These are phyloP conservation scores for Sinhomidia bicolor DNA, from an alignment of 2,888 invertebrate genomes.

Conservation along the genomic window DNA sequence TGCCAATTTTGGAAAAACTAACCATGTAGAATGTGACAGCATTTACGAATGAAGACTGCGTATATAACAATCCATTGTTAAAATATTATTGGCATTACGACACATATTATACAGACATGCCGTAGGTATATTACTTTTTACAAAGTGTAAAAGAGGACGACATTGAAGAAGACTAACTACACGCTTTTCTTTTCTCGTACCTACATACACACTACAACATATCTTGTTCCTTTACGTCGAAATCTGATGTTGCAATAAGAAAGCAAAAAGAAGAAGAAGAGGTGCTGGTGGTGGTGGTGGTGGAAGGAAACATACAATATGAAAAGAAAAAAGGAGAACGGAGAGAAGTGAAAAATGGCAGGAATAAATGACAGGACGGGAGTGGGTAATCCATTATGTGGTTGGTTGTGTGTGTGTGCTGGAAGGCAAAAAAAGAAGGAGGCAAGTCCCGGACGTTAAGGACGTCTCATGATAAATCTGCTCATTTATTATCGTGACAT, in stretches of 20 bases:
- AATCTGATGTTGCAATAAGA: background rate
- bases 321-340: slow-evolving; percentile 37
- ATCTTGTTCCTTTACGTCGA: background rate
- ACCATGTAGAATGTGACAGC: background rate
- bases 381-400: slow-evolving; percentile 72
- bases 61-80: background rate
- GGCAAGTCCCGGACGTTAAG: slow-evolving; percentile 67
- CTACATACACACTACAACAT: background rate
- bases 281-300: no score
- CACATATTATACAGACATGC: background rate
- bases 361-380: slow-evolving; percentile 67
- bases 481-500: slow-evolving; percentile 71
- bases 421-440: slow-evolving; percentile 51
- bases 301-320: slow-evolving; percentile 28
- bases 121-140: background rate
- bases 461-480: slow-evolving; percentile 65
- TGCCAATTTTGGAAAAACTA: slow-evolving; percentile 3
- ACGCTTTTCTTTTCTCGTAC: background rate
- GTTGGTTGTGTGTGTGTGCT: slow-evolving; percentile 57
- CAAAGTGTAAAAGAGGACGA: slow-evolving; percentile 49
- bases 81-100: background rate
- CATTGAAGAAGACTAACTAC: slow-evolving; percentile 62
- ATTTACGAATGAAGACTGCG: background rate
- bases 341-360: slow-evolving; percentile 54
- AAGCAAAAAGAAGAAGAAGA: slow-evolving; percentile 29